Evolutionary conservation across 2,888 invertebrate genomes (phyloP).

Genomic region (Pyrocoelia pectoralis): DNA sequence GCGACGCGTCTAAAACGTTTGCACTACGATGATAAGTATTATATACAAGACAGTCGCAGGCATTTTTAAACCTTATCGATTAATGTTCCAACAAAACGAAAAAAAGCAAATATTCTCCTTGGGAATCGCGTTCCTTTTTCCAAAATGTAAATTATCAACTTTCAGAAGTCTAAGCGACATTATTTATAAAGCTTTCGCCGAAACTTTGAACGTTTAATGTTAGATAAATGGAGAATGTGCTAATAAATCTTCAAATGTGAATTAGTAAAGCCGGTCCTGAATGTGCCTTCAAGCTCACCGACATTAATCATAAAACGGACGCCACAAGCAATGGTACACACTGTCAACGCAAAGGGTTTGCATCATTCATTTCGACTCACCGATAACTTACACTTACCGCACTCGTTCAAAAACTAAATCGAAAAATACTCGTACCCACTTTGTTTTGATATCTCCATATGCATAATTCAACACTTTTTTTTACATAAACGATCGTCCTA

Average conservation of each 20-base stretch:
- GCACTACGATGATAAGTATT: constrained; percentile 22
- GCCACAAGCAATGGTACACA: constrained; percentile 35
- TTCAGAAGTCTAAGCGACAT: background rate
- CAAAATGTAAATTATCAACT: constrained; percentile 22
- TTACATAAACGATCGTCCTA: background rate
- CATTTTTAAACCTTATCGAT: constrained; percentile 15
- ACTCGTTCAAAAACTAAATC: constrained; percentile 17
- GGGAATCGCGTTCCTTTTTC: constrained; percentile 3
- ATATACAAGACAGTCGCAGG: constrained; percentile 7
- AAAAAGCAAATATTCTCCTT: no score
- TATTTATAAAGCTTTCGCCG: constrained; percentile 17
- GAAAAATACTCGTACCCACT: constrained; percentile 14
- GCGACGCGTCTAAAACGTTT: constrained; percentile 20
- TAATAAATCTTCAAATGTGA: constrained; percentile 42
- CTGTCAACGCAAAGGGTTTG: constrained; percentile 33
- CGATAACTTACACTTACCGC: constrained; percentile 25
- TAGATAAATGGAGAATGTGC: constrained; percentile 29
- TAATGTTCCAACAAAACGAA: no score
- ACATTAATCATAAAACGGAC: constrained; percentile 42
- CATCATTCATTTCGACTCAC: constrained; percentile 28
- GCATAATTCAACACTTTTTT: constrained; percentile 4
- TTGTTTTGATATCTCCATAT: constrained; percentile 11
- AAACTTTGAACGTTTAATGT: constrained; percentile 23
- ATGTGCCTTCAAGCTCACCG: constrained; percentile 25
- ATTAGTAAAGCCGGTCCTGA: constrained; percentile 40